Percentiles rank a stretch among this genome's conserved stretches.
phyloP scores from a whole-genome alignment of 2,888 invertebrate genomes.

The Vanessa cardui region DNA sequence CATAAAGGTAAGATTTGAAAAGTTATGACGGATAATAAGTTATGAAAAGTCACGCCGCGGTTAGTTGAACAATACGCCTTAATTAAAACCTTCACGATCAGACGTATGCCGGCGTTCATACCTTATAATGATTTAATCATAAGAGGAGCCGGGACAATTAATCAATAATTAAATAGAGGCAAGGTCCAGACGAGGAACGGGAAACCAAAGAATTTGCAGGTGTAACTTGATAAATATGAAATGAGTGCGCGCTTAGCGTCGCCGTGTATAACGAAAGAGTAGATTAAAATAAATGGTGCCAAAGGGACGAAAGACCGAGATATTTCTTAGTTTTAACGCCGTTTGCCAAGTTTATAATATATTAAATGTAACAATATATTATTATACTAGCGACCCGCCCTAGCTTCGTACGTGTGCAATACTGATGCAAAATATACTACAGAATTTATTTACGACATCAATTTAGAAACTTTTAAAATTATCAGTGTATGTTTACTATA shows the following conservation, averaged over 20 bases:
- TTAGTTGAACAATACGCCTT: constrained; percentile 74
- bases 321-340: constrained; percentile 10
- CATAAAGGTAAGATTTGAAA: constrained; percentile 51
- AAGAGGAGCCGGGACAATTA: constrained; percentile 55
- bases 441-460: too few relatives aligned
- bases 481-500: too few relatives aligned
- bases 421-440: too few relatives aligned
- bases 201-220: constrained; percentile 14
- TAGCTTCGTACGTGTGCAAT: too few relatives aligned
- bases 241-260: constrained; percentile 42
- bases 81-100: constrained; percentile 70
- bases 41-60: constrained; percentile 73
- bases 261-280: constrained; percentile 47
- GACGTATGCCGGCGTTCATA: constrained; percentile 54
- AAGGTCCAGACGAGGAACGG: constrained; percentile 44
- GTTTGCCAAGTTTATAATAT: background rate
- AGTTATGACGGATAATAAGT: constrained; percentile 53
- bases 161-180: constrained; percentile 50
- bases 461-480: too few relatives aligned
- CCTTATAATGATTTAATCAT: constrained; percentile 72
- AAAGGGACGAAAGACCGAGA: constrained; percentile 44
- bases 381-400: too few relatives aligned
- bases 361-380: background rate
- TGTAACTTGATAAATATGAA: constrained; percentile 49
- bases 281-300: constrained; percentile 57